Evolutionary conservation across 2,797 vertebrate genomes (phyloP).

Genomic region (Momotus momota): DNA sequence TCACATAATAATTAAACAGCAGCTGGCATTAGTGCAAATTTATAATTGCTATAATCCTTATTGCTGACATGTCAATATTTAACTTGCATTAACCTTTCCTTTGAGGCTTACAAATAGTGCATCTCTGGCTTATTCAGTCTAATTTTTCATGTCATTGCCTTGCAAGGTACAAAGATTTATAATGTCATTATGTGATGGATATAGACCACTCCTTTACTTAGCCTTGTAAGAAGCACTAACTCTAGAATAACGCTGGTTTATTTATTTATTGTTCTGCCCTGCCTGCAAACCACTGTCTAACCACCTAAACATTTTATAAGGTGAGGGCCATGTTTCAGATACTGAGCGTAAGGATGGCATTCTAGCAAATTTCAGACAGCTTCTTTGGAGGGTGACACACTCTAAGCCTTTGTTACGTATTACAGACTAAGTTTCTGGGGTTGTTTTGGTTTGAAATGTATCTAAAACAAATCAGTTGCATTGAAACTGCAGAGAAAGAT

Average conservation of each 20-base stretch:
- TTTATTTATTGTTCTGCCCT: constrained; percentile 58
- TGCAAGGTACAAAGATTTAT: constrained; percentile 78
- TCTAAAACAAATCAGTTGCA: not conserved
- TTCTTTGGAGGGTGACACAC: not conserved
- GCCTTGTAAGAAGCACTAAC: constrained; percentile 53
- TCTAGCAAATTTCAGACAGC: constrained; percentile 17
- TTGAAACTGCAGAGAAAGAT: not conserved
- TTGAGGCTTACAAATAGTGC: constrained; percentile 78
- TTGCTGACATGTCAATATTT: constrained; percentile 85
- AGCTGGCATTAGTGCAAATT: constrained; percentile 69
- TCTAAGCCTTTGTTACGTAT: not conserved
- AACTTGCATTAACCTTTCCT: constrained; percentile 84
- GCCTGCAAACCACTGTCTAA: constrained; percentile 32
- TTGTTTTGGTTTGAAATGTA: constrained; percentile 30
- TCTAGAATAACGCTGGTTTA: constrained; percentile 29
- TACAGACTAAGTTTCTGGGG: not conserved
- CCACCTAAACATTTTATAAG: not conserved
- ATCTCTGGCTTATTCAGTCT: constrained; percentile 75
- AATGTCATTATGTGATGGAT: constrained; percentile 75
- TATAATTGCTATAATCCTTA: constrained; percentile 82
- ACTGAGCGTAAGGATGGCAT: not conserved
- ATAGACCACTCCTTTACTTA: constrained; percentile 66
- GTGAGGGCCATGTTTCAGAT: not conserved
- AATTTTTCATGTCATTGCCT: constrained; percentile 81
- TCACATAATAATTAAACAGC: constrained; percentile 75